A percentile compares a stretch with the other conserved stretches of the same genome.
Conservation (phyloP, 2,888 invertebrate genomes). For the Tortricodes alternella region DNA sequence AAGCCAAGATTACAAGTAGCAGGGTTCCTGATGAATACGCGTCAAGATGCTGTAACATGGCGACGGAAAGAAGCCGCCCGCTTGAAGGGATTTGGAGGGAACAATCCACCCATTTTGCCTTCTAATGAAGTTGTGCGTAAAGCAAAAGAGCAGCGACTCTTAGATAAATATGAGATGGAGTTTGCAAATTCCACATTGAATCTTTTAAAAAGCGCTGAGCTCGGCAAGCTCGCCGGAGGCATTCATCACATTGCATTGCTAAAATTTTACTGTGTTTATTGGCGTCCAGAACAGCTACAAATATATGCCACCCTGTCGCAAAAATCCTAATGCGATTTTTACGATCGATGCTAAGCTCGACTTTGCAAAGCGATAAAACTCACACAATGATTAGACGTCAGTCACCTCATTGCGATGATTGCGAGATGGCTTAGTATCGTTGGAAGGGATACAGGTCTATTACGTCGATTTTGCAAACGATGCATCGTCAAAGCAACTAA, state of each 20-base stretch:
- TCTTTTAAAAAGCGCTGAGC: constrained; percentile 1
- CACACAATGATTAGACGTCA: constrained; percentile 7
- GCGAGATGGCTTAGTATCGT: neutral
- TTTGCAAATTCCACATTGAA: constrained; percentile 11
- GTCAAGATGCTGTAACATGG: constrained; percentile 6
- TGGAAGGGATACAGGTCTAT: neutral
- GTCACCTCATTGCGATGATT: constrained; percentile 14
- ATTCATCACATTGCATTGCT: constrained; percentile 1
- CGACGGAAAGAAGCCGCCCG: constrained; percentile 10
- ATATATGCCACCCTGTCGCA: neutral
- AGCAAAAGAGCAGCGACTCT: constrained; percentile 21
- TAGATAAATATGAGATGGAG: constrained; percentile 31
- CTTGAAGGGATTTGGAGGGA: neutral
- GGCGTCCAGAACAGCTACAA: constrained; percentile 4
- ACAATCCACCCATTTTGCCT: constrained; percentile 5
- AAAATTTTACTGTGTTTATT: constrained; percentile 7
- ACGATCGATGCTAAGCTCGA: neutral
- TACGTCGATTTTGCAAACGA: constrained; percentile 1
- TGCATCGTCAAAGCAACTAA: constrained; percentile 10
- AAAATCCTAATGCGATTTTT: neutral
- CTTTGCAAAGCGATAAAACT: neutral
- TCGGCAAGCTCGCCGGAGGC: neutral
- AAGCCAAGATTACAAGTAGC: too few relatives aligned
- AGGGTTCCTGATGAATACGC: neutral
- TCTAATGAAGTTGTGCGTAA: neutral